phyloP scores from a whole-genome alignment of 1,140 invertebrate genomes.

The Eubasilissa regina region DNA sequence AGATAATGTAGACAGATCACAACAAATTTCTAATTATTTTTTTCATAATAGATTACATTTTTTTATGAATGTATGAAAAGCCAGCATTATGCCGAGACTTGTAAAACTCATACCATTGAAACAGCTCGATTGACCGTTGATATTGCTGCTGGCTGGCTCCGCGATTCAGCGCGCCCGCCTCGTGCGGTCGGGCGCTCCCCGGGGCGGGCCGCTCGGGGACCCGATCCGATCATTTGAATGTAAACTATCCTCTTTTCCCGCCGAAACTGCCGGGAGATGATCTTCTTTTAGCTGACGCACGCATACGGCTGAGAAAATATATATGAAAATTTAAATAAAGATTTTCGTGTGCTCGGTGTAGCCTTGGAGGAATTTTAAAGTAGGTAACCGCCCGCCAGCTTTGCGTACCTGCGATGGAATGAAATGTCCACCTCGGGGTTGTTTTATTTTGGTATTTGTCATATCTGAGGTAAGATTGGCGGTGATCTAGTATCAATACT shows the following conservation, averaged over 20 bases:
- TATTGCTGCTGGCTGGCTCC: not conserved
- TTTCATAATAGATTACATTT: no score
- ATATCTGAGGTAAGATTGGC: no score
- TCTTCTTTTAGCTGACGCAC: constrained; percentile 34
- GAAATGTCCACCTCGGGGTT: no score
- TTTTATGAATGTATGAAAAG: not conserved
- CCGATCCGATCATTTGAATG: constrained; percentile 56
- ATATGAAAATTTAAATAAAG: constrained; percentile 46
- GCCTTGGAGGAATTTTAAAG: constrained; percentile 16
- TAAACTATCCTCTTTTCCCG: constrained; percentile 46
- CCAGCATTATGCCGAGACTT: not conserved
- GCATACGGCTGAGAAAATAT: constrained; percentile 8
- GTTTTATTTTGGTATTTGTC: no score
- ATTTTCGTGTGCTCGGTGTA: constrained; percentile 20
- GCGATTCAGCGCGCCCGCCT: no score
- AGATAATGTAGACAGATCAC: no score
- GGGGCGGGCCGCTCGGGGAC: constrained; percentile 16
- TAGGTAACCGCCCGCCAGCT: not conserved
- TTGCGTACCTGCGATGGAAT: no score
- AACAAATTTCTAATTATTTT: no score
- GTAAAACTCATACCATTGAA: not conserved
- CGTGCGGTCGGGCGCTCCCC: constrained; percentile 14
- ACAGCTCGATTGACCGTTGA: not conserved
- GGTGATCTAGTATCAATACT: no score
- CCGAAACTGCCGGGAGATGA: constrained; percentile 15